Conservation (phyloP, 1,140 invertebrate species). For the Eriocheir sinensis region DNA sequence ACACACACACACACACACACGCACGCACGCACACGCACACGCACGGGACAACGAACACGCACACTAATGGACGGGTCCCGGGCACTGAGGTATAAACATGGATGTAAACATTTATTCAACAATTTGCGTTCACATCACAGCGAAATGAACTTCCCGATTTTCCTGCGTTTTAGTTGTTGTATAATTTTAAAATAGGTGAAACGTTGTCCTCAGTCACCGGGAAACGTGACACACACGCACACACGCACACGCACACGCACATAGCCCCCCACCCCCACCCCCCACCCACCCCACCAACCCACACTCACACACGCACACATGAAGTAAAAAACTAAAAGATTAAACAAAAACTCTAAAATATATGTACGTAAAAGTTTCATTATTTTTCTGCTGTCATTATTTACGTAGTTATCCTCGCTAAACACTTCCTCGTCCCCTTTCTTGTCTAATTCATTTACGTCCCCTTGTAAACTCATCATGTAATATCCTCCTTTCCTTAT, state of each 20-base stretch:
- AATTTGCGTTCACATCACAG: constrained; percentile 15
- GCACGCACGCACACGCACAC: not conserved
- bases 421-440: too few species aligned
- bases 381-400: too few species aligned
- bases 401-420: too few species aligned
- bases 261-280: too few species aligned
- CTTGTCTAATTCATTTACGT: too few species aligned
- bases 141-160: not conserved
- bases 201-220: too few species aligned
- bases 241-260: not conserved
- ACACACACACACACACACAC: not conserved
- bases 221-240: not conserved
- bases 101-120: not conserved
- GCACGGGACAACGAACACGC: not conserved
- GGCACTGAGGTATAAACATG: not conserved
- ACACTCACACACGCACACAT: not conserved
- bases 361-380: too few species aligned
- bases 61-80: not conserved
- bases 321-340: too few species aligned
- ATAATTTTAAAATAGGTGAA: constrained; percentile 6
- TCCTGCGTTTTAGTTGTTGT: not conserved
- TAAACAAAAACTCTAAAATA: too few species aligned
- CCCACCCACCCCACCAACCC: too few species aligned
- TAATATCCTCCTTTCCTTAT: too few species aligned
- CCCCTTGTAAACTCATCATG: too few species aligned